Percentiles rank a stretch among this genome's conserved stretches.
phyloP scores from a whole-genome alignment of 2,797 vertebrate species.

The Myripristis murdjan region DNA sequence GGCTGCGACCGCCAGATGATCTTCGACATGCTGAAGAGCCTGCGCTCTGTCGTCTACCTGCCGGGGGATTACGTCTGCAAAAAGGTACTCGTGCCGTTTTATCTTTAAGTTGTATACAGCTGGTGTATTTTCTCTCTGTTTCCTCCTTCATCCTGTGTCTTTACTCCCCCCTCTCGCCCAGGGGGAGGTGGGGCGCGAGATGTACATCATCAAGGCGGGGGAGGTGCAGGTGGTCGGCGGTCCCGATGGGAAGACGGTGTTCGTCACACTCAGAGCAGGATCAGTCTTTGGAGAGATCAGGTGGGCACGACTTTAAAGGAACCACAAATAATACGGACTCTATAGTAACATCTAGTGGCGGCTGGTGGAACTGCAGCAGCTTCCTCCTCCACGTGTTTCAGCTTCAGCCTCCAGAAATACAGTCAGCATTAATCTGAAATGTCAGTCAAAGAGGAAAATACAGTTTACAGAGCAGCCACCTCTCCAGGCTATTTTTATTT shows the following conservation, averaged over 20 bases:
- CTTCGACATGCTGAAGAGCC: conserved; percentile 97
- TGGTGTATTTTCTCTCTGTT: no score
- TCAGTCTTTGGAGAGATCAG: conserved; percentile 99
- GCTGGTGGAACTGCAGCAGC: no score
- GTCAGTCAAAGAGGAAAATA: no score
- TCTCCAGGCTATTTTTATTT: no score
- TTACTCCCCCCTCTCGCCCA: conserved; percentile 56
- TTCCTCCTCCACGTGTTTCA: no score
- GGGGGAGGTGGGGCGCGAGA: conserved; percentile 97
- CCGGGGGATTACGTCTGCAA: conserved; percentile 98
- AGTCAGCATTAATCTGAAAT: no score
- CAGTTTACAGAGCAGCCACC: no score
- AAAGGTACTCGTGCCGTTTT: no score
- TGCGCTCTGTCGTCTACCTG: conserved; percentile 95
- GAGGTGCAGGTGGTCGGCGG: conserved; percentile 97
- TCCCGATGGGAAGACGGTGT: conserved; percentile 91
- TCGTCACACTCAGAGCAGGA: conserved; percentile 94
- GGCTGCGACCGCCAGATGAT: conserved; percentile 99
- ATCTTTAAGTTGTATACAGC: background rate
- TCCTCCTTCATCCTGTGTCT: no score
- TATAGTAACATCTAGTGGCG: no score
- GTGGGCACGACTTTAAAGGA: conserved; percentile 71
- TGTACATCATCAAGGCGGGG: conserved; percentile 99
- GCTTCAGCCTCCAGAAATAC: no score
- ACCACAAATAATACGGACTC: no score